Evolutionary conservation across 2,113 vertebrate genomes (phyloP), one percentile per base, ranked within the genome.

Genomic region (Poeciliopsis prolifica): DNA sequence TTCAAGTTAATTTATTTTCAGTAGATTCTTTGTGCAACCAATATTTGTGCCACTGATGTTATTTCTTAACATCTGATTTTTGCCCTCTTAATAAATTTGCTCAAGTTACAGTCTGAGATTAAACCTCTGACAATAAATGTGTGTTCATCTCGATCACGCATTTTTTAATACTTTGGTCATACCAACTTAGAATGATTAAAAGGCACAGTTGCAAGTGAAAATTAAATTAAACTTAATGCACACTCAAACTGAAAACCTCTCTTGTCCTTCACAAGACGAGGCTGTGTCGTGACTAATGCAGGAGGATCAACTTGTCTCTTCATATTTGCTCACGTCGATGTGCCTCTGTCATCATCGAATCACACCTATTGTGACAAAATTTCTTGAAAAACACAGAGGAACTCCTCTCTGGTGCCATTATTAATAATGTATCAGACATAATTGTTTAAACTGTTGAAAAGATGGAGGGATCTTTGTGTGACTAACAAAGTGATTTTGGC

Each of bases 401-500:
- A 22, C 66, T 74, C 28, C 33, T 65, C 74, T 11, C 72, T 72
- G 35, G 58, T 84, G 81, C 87, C 70, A 71, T 12, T 84, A 80
- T 82, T 76, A 82, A 77, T 82, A 81, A 91, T 80, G 30, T 80
- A 87, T 75, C 77, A 73, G 74, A 76, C 42, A 2, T 72, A 82
- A 82, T 82, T 86, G 71, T 81, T 82, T 68, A 82, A 81, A 70
- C 65, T 78, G 80, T 77, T 65, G 74, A 44, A 68, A 79, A 85
- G 62, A 90, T 76, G 54, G 85, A 79, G 77, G 74, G 19, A 69
- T 51, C 76, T 87, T 87, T 90, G 87, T 91, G 82, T 84, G 82
- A 88, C 64, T 83, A 86, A 82, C 80, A 89, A 87, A 90, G 78
- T 33, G 68, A 3, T 89, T 86, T 88, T 88, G 84, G 91, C 86